phyloP scores from a whole-genome alignment of 1,140 invertebrate species.

The Bursaphelenchus mucronatus region DNA sequence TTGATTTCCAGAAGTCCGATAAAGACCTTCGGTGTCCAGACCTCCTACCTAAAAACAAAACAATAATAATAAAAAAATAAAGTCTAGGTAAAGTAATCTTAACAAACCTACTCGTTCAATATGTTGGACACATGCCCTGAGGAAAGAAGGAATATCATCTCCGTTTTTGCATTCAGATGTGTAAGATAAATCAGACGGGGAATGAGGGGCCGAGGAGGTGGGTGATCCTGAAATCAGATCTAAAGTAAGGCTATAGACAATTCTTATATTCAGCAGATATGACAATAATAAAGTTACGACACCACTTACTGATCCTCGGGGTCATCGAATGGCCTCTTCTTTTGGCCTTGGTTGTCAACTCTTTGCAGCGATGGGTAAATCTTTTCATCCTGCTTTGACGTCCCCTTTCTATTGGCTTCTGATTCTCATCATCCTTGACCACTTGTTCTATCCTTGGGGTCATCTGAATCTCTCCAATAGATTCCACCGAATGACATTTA shows the following conservation, averaged over 20 bases:
- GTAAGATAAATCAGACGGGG: slow-evolving; percentile 9
- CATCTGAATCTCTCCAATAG: no score
- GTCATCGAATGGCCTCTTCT: slow-evolving; percentile 14
- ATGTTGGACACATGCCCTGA: background rate
- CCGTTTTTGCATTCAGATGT: slow-evolving; percentile 12
- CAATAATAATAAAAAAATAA: background rate
- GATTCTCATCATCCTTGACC: no score
- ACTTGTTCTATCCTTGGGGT: no score
- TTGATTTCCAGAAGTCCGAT: slow-evolving; percentile 84
- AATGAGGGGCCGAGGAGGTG: slow-evolving; percentile 9
- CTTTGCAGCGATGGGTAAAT: slow-evolving; percentile 5
- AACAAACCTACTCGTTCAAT: slow-evolving; percentile 12
- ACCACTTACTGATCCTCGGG: background rate
- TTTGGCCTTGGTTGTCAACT: background rate
- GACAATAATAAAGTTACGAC: no score
- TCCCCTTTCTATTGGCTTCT: no score
- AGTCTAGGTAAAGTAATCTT: background rate
- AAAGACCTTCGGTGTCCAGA: slow-evolving; percentile 87
- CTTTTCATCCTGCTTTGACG: background rate
- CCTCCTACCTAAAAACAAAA: slow-evolving; percentile 66
- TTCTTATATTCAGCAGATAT: no score
- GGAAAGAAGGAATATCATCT: slow-evolving; percentile 14
- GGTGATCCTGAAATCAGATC: slow-evolving; percentile 12
- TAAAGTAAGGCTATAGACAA: no score
- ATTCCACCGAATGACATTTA: no score